Percentiles rank a stretch among this genome's conserved stretches.
Evolutionary conservation across 2,797 vertebrate species (phyloP).

Genomic region (Lindbergichthys nudifrons): DNA sequence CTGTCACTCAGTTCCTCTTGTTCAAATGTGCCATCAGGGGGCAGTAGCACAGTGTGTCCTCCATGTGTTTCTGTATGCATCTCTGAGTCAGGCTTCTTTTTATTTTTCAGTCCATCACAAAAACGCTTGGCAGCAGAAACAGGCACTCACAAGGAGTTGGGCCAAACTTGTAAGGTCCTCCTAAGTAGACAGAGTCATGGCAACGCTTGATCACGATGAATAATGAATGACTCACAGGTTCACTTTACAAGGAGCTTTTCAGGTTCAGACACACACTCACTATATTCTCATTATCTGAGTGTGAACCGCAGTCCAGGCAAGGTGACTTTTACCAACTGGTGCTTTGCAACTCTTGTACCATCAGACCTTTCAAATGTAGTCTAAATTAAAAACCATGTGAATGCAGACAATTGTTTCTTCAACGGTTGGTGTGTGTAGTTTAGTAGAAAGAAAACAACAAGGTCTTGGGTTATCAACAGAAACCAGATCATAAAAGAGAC

Average conservation of each 20-base stretch:
- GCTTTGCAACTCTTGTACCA: constrained; percentile 28
- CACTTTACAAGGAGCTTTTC: constrained; percentile 83
- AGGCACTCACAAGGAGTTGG: constrained; percentile 61
- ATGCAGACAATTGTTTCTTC: background rate
- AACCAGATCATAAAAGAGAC: no score
- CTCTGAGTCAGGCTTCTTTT: constrained; percentile 82
- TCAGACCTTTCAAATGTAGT: background rate
- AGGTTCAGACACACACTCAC: constrained; percentile 67
- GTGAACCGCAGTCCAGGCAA: constrained; percentile 44
- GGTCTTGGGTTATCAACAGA: no score
- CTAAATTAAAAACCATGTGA: background rate
- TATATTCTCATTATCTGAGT: constrained; percentile 70
- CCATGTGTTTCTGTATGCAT: constrained; percentile 84
- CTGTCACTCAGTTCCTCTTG: background rate
- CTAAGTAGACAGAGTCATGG: constrained; percentile 76
- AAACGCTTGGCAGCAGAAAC: constrained; percentile 83
- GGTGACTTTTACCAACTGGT: constrained; percentile 46
- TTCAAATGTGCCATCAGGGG: constrained; percentile 88
- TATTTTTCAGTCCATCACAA: constrained; percentile 85
- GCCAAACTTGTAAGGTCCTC: constrained; percentile 73
- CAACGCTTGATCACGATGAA: constrained; percentile 80
- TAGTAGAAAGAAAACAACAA: no score
- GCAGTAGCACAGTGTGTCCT: constrained; percentile 86
- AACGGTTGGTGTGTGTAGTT: no score
- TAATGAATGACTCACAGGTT: constrained; percentile 81